Evolutionary conservation across 2,797 vertebrate species (phyloP).

Genomic region (Syndactyla subalaris): DNA sequence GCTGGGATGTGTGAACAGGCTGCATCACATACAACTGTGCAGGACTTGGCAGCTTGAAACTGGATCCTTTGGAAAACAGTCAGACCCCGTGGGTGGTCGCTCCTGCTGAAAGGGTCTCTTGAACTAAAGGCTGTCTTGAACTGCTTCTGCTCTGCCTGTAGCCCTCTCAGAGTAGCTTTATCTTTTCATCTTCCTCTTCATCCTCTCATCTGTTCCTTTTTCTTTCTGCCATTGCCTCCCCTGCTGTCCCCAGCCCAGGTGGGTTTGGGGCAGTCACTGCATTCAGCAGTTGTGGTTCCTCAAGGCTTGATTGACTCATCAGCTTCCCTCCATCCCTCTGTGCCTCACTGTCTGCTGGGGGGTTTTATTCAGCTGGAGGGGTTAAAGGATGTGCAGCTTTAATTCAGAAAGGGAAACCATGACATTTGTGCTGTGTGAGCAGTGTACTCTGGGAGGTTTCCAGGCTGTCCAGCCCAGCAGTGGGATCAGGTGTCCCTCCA

Average conservation of each 20-base stretch:
- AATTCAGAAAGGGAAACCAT: neutral
- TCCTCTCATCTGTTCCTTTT: neutral
- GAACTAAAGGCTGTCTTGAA: neutral
- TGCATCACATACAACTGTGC: neutral
- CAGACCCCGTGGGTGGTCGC: neutral
- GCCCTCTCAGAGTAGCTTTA: neutral
- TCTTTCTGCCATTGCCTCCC: neutral
- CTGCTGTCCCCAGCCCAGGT: neutral
- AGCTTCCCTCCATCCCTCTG: neutral
- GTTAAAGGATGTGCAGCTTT: neutral
- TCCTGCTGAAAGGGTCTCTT: neutral
- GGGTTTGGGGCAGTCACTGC: neutral
- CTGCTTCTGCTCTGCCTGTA: neutral
- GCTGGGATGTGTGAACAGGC: neutral
- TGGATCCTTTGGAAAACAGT: neutral
- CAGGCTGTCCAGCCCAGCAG: neutral
- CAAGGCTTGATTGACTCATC: neutral
- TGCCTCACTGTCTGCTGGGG: neutral
- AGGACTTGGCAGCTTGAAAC: neutral
- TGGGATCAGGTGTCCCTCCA: neutral
- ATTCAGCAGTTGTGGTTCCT: neutral
- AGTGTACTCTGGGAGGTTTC: neutral
- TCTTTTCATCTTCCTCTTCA: neutral
- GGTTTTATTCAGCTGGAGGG: neutral
- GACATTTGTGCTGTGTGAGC: neutral